A percentile compares a stretch with the other conserved stretches of the same genome.
phyloP scores from a whole-genome alignment of 2,888 invertebrate species.

The Pterostichus madidus region DNA sequence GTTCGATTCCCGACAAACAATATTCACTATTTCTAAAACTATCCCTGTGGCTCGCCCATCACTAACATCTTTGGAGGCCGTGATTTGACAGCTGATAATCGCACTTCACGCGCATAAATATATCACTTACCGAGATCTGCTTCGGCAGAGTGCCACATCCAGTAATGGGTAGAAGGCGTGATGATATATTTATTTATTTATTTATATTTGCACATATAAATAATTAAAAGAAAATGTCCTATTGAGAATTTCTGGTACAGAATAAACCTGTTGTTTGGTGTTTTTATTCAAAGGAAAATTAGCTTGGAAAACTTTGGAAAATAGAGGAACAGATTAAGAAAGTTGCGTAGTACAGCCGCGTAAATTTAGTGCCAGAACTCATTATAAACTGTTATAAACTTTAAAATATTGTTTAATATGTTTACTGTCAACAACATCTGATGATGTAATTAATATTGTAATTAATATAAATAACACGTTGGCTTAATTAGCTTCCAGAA shows the following conservation, averaged over 20 bases:
- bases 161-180: no score
- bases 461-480: slow-evolving; percentile 55
- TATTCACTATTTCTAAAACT: no score
- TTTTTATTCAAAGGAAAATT: slow-evolving; percentile 54
- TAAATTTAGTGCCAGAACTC: not conserved
- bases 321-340: slow-evolving; percentile 59
- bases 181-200: no score
- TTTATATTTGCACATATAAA: no score
- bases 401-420: slow-evolving; percentile 27
- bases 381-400: slow-evolving; percentile 10
- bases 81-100: no score
- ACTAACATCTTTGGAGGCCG: no score
- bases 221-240: no score
- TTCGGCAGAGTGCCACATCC: no score
- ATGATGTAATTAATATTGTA: slow-evolving; percentile 52
- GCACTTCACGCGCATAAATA: no score
- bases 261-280: slow-evolving; percentile 23
- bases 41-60: no score
- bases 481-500: slow-evolving; percentile 32
- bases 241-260: not conserved
- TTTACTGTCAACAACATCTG: slow-evolving; percentile 36
- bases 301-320: slow-evolving; percentile 47
- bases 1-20: no score
- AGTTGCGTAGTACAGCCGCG: not conserved
- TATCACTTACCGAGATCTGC: no score